Percentiles rank a stretch among this genome's conserved stretches.
phyloP scores from a whole-genome alignment of 92 coral and sea anemone species.

The Epizoanthus fatuus region DNA sequence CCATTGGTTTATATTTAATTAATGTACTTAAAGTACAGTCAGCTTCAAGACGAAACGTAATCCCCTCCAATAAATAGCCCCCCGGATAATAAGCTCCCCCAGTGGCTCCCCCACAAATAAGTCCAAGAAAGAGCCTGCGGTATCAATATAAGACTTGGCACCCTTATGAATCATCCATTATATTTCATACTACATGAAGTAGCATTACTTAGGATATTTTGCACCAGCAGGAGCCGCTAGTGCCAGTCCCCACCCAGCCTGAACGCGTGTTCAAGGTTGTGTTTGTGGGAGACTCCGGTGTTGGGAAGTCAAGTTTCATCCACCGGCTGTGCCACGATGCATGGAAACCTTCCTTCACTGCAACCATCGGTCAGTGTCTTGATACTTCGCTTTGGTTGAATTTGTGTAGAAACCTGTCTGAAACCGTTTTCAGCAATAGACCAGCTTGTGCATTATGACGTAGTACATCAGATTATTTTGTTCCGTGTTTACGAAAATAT shows the following conservation, averaged over 20 bases:
- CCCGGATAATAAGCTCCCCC: no score
- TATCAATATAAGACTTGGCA: no score
- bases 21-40: no score
- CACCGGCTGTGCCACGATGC: slow-evolving; percentile 95
- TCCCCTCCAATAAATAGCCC: no score
- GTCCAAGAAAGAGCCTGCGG: no score
- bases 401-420: not conserved
- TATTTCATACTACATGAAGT: no score
- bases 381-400: not conserved
- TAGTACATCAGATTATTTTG: not conserved
- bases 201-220: not conserved
- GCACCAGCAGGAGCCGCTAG: slow-evolving; percentile 48
- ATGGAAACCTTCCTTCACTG: slow-evolving; percentile 99
- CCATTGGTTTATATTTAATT: no score
- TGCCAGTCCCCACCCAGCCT: slow-evolving; percentile 56
- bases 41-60: no score
- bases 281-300: slow-evolving; percentile 98
- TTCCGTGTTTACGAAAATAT: not conserved
- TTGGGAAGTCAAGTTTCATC: slow-evolving; percentile 97
- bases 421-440: not conserved
- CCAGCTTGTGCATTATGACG: not conserved
- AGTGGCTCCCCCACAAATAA: no score
- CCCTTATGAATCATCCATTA: no score
- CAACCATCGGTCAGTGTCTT: slow-evolving; percentile 89
- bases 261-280: slow-evolving; percentile 96